Evolutionary conservation across 2,888 invertebrate species (phyloP), one percentile per base, ranked within the genome.

Genomic region (Apoda limacodes): DNA sequence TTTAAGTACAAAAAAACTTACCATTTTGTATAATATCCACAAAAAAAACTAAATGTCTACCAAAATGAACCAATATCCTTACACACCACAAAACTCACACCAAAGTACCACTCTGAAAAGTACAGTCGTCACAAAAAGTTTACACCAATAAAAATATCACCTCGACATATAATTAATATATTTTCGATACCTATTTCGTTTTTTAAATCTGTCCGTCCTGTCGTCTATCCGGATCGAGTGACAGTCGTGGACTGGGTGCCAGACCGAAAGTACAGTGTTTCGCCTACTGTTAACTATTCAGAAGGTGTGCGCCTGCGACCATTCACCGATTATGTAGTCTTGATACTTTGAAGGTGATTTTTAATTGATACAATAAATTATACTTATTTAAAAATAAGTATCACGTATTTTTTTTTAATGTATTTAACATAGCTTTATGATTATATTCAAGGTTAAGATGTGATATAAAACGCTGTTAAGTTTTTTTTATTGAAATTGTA

Each of bases 161-260:
- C 43, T 35, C 38, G 43, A 42, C 43, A 44, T 41, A 50, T 40
- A 37, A 24, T 46, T 30, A 26, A 45, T 45, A 48, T 32, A 34
- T 34, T 33, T 22, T 28, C 34, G 25, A 21, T 48, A 51, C 47
- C 48, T 46, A 40, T 44, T 46, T 49, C 44, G 46, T 35, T 34
- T 38, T 42, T 37, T 46, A 40, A 48, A 49, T 42, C 53, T 67
- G 62, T 45, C 50, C 52, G 69, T 66, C 72, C 65, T 60, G 49
- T 59, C 69, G 78, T 67, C 76, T 71, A 71, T 65, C 66, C 50
- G 51, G 47, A 39, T 46, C 48, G 66, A 63, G 52, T 69, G 76
- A 74, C 76, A 67, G 69, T 66, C 58, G 65, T 65, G 70, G 74
- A 80, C 78, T 80, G 74, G 59, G 55, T 52, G 53, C 37, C 46